Percentiles rank a stretch among this genome's conserved stretches.
Evolutionary conservation across 2,113 vertebrate species (phyloP).

Genomic region (Colossoma macropomum): DNA sequence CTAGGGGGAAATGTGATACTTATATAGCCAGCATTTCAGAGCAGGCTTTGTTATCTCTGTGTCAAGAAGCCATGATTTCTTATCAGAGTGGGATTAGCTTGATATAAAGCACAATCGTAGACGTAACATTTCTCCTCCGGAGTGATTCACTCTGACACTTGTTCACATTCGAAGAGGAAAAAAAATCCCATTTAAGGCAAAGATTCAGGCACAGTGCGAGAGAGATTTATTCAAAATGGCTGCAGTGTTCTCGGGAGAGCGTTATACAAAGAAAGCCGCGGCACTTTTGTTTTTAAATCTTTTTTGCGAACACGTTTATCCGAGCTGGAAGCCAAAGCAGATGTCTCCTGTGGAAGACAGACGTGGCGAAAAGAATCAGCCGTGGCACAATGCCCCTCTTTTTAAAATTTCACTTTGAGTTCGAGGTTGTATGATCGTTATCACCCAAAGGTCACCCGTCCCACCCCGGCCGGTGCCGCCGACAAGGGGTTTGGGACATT

Average conservation of each 20-base stretch:
- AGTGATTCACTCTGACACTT: slow-evolving; percentile 43
- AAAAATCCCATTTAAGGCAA: slow-evolving; percentile 47
- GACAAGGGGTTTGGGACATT: slow-evolving; percentile 38
- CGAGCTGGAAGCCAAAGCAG: slow-evolving; percentile 31
- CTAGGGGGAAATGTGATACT: slow-evolving; percentile 66
- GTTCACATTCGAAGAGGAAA: slow-evolving; percentile 2
- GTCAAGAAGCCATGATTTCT: slow-evolving; percentile 55
- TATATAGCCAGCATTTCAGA: slow-evolving; percentile 53
- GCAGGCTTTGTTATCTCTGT: slow-evolving; percentile 47
- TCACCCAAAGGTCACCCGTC: slow-evolving; percentile 53
- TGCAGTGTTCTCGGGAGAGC: not conserved
- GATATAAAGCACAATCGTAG: slow-evolving; percentile 55
- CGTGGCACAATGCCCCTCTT: slow-evolving; percentile 43
- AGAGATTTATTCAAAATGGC: slow-evolving; percentile 46
- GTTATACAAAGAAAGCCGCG: not conserved
- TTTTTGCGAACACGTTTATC: slow-evolving; percentile 17
- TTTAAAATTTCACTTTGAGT: slow-evolving; percentile 35
- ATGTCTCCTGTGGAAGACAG: slow-evolving; percentile 9
- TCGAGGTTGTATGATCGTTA: slow-evolving; percentile 49
- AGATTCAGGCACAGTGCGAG: slow-evolving; percentile 14
- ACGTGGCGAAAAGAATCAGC: slow-evolving; percentile 22
- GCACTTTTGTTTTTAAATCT: slow-evolving; percentile 32
- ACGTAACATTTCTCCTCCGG: slow-evolving; percentile 28
- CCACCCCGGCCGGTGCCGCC: slow-evolving; percentile 37
- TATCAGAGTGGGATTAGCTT: slow-evolving; percentile 51